A percentile compares a stretch with the other conserved stretches of the same genome.
These are phyloP conservation scores for Ostrea edulis DNA, from an alignment of 1,140 invertebrate species.

Conservation along the genomic window DNA sequence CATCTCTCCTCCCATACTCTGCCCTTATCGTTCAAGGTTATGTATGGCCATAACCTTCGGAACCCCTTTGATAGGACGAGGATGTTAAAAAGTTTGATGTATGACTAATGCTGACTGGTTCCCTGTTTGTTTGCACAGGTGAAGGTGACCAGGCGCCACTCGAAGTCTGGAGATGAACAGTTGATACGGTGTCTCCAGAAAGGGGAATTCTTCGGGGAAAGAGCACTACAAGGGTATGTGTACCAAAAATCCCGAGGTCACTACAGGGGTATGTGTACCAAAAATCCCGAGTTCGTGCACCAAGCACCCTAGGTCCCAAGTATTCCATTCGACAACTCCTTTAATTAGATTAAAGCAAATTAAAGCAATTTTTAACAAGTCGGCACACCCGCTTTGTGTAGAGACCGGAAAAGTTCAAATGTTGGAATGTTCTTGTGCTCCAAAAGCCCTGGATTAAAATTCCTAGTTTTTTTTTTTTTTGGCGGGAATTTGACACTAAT, in stretches of 20 bases:
- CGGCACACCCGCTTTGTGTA: too few species aligned
- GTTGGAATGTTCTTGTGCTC: too few species aligned
- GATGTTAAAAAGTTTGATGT: background rate
- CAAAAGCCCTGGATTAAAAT: too few species aligned
- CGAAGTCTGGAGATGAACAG: constrained; percentile 87
- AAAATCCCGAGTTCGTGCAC: constrained; percentile 87
- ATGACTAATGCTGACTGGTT: constrained; percentile 10
- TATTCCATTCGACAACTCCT: too few species aligned
- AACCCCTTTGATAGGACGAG: background rate
- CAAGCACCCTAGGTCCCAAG: background rate
- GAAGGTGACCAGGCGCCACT: constrained; percentile 94
- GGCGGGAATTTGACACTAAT: background rate
- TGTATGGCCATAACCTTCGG: background rate
- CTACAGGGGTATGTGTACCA: constrained; percentile 90
- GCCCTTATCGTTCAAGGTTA: constrained; percentile 23
- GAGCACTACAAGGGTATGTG: constrained; percentile 95
- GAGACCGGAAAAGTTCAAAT: too few species aligned
- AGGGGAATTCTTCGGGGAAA: constrained; percentile 98
- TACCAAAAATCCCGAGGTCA: constrained; percentile 87
- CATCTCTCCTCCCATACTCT: background rate
- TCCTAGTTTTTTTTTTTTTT: too few species aligned
- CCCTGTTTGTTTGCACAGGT: constrained; percentile 78
- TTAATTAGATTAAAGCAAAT: too few species aligned
- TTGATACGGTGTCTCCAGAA: constrained; percentile 92
- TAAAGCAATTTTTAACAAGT: too few species aligned